Evolutionary conservation across 2,888 invertebrate genomes (phyloP).

Genomic region (Drosophila putrida): DNA sequence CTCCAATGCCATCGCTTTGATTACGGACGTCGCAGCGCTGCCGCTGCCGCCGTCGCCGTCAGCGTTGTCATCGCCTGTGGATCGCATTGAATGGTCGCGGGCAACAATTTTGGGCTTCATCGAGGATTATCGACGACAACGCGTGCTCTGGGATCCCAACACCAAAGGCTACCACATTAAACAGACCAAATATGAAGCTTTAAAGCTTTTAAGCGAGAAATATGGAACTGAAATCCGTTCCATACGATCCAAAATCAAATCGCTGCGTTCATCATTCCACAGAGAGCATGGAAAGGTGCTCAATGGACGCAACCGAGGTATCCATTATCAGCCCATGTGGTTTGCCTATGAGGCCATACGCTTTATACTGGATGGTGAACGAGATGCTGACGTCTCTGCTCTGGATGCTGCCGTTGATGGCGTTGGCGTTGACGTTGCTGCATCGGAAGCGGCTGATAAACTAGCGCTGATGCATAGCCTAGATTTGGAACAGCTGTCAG

Average conservation of each 20-base stretch:
- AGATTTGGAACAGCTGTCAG: slow-evolving; percentile 74
- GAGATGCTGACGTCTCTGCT: slow-evolving; percentile 56
- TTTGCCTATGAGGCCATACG: slow-evolving; percentile 85
- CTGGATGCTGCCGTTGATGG: slow-evolving; percentile 33
- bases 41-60: slow-evolving; percentile 54
- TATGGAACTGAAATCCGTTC: slow-evolving; percentile 84
- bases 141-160: slow-evolving; percentile 84
- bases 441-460: slow-evolving; percentile 68
- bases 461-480: slow-evolving; percentile 71
- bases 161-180: slow-evolving; percentile 85
- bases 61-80: slow-evolving; percentile 54
- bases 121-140: slow-evolving; percentile 83
- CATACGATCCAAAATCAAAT: slow-evolving; percentile 84
- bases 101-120: slow-evolving; percentile 83
- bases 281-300: slow-evolving; percentile 84
- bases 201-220: slow-evolving; percentile 82
- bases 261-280: slow-evolving; percentile 84
- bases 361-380: slow-evolving; percentile 83
- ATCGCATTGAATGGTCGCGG: slow-evolving; percentile 84
- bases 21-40: slow-evolving; percentile 59
- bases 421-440: slow-evolving; percentile 21
- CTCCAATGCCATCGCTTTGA: slow-evolving; percentile 64
- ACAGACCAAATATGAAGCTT: slow-evolving; percentile 84
- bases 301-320: slow-evolving; percentile 82
- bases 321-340: slow-evolving; percentile 85